These are phyloP conservation scores for Varecia variegata DNA, from an alignment of 2,797 vertebrate species.

Conservation along the genomic window DNA sequence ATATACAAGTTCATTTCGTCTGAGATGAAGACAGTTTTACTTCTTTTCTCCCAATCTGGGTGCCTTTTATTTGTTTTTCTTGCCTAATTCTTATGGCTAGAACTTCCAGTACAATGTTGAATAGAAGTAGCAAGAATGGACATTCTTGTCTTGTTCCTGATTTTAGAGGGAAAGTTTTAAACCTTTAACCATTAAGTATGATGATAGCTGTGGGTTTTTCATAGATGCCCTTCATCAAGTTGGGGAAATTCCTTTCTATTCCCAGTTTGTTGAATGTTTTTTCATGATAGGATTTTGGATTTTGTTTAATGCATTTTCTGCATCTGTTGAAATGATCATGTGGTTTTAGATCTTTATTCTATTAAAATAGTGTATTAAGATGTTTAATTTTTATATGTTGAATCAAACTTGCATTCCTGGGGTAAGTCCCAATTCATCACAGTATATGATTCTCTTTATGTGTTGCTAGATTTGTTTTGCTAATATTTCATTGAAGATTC, in stretches of 20 bases:
- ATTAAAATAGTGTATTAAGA: neutral
- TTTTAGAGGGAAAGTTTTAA: neutral
- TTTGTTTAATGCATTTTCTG: neutral
- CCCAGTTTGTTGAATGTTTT: neutral
- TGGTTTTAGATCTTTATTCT: neutral
- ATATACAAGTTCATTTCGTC: neutral
- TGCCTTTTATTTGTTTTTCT: neutral
- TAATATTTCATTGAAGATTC: neutral
- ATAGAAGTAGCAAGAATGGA: neutral
- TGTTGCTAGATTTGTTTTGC: neutral
- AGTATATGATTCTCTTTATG: neutral
- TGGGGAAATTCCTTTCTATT: neutral
- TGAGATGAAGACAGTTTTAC: neutral
- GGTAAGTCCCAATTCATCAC: neutral
- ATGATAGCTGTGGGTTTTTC: neutral
- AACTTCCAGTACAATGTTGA: neutral
- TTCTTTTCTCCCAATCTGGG: neutral
- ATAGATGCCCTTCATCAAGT: neutral
- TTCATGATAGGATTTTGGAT: neutral
- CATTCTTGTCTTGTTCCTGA: neutral
- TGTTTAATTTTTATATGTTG: neutral
- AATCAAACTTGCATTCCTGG: neutral
- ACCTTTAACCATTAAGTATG: neutral
- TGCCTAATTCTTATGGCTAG: neutral
- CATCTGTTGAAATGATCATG: neutral